Conservation (phyloP, 2,888 invertebrate species). For the Idaea dimidiata region DNA sequence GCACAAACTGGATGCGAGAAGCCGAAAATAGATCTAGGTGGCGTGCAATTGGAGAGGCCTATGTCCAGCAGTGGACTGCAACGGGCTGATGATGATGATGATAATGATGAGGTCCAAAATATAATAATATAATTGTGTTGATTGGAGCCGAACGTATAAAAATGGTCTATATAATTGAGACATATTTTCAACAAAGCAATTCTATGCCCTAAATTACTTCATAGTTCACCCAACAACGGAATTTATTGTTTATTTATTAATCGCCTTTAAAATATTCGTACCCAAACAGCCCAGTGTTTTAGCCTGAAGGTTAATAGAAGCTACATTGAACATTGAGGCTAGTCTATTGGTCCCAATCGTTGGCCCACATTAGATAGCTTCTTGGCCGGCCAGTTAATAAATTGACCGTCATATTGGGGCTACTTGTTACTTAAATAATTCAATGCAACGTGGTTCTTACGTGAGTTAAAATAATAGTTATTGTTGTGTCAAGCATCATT, state of each 20-base stretch:
- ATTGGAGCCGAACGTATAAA: no score
- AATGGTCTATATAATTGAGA: no score
- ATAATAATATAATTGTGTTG: no score
- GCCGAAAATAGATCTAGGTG: no score
- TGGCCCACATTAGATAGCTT: conserved; percentile 21
- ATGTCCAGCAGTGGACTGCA: no score
- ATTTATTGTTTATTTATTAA: neutral
- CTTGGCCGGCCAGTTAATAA: conserved; percentile 19
- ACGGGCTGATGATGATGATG: no score
- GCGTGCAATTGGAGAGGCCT: no score
- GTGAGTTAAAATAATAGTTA: neutral
- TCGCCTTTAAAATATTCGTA: neutral
- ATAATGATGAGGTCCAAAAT: no score
- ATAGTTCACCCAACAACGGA: neutral
- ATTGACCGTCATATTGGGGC: conserved; percentile 13
- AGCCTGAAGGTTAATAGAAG: conserved; percentile 6
- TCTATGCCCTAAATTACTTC: neutral
- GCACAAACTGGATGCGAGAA: no score
- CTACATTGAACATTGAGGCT: conserved; percentile 15
- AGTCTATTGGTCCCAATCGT: conserved; percentile 30
- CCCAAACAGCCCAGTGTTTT: neutral
- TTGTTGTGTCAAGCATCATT: neutral
- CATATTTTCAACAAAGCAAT: no score
- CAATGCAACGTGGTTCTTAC: neutral
- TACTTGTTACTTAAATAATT: neutral